phyloP scores from a whole-genome alignment of 2,113 vertebrate genomes.

The Nibea albiflora region DNA sequence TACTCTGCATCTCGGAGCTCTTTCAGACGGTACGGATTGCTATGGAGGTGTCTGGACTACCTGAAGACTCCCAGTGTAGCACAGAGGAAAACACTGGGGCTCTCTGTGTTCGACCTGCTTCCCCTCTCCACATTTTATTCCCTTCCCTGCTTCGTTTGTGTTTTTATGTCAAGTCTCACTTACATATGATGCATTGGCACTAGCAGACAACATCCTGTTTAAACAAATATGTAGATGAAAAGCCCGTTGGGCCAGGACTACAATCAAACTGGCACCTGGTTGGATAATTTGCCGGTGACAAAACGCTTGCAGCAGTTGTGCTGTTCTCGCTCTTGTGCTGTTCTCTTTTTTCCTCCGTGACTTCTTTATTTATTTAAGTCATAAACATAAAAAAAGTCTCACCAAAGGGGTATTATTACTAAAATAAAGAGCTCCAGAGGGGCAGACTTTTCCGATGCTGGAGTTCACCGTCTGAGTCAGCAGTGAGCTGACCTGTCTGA shows the following conservation, averaged over 20 bases:
- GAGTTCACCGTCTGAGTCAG: slow-evolving; percentile 81
- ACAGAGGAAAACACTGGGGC: slow-evolving; percentile 65
- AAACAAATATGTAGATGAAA: slow-evolving; percentile 82
- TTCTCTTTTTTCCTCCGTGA: slow-evolving; percentile 37
- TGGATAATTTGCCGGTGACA: slow-evolving; percentile 65
- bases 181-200: slow-evolving; percentile 81
- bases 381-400: slow-evolving; percentile 76
- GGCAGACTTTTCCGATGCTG: slow-evolving; percentile 73
- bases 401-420: slow-evolving; percentile 75
- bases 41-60: slow-evolving; percentile 69
- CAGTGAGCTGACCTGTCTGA: slow-evolving; percentile 78
- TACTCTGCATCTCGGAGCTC: slow-evolving; percentile 36
- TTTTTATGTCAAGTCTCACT: slow-evolving; percentile 85
- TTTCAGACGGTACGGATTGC: slow-evolving; percentile 43
- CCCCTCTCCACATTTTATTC: slow-evolving; percentile 63
- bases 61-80: slow-evolving; percentile 66
- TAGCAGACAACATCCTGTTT: slow-evolving; percentile 83
- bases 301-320: slow-evolving; percentile 48
- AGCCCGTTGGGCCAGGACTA: slow-evolving; percentile 51
- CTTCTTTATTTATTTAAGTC: slow-evolving; percentile 79
- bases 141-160: slow-evolving; percentile 74
- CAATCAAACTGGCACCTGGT: slow-evolving; percentile 68
- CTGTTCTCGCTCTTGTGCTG: slow-evolving; percentile 24
- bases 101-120: slow-evolving; percentile 64
- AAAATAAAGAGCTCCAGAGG: slow-evolving; percentile 73